These are phyloP conservation scores for Pangasius mekongensis DNA, from an alignment of 2,797 vertebrate species.

Conservation along the genomic window DNA sequence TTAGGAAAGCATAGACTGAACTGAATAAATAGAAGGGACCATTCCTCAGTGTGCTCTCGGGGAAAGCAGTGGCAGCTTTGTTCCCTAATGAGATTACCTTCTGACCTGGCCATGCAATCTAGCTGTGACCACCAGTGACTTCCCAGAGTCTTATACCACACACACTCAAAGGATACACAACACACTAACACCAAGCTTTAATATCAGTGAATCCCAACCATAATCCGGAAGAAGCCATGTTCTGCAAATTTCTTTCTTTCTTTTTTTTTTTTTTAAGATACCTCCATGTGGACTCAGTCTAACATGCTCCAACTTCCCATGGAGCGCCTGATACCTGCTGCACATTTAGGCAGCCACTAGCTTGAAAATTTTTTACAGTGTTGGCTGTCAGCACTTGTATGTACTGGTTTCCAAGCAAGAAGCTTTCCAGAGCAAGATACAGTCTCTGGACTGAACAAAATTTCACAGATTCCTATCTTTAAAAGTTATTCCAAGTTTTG, in stretches of 20 bases:
- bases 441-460: background rate
- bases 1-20: constrained; percentile 6
- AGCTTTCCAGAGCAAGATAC: background rate
- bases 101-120: background rate
- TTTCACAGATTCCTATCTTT: background rate
- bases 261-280: background rate
- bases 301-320: background rate
- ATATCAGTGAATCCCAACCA: background rate
- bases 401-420: background rate
- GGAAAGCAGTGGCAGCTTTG: constrained; percentile 5
- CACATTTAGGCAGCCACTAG: background rate
- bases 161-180: constrained; percentile 71
- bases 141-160: constrained; percentile 60
- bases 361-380: background rate
- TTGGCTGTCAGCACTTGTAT: background rate
- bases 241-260: background rate
- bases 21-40: background rate
- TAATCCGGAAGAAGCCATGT: background rate
- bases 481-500: background rate
- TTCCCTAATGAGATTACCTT: background rate
- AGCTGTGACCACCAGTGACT: constrained; percentile 50
- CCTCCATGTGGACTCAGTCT: background rate
- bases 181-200: constrained; percentile 61
- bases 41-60: background rate
- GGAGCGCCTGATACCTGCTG: background rate